These are phyloP conservation scores for Acanthaster planci DNA, from an alignment of 35 echinoderm and acorn worm species.

Conservation along the genomic window DNA sequence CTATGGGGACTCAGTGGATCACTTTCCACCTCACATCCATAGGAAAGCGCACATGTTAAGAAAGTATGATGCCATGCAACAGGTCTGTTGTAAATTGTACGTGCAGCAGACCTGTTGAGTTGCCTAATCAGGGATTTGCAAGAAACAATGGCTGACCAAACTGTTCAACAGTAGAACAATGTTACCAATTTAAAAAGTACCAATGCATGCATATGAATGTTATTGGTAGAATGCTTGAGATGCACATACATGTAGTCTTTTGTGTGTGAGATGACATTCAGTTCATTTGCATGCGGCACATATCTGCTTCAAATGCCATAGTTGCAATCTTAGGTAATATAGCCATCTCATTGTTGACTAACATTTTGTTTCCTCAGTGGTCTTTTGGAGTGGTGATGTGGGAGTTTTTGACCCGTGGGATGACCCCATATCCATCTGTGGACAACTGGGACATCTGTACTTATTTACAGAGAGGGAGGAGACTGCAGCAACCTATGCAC, in stretches of 20 bases:
- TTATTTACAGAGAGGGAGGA: conserved; percentile 76
- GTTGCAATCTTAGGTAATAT: neutral
- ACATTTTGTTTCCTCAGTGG: conserved; percentile 61
- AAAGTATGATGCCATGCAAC: neutral
- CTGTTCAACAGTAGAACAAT: too few relatives aligned
- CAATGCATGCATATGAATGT: too few relatives aligned
- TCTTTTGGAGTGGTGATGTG: conserved; percentile 96
- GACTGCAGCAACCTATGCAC: conserved; percentile 74
- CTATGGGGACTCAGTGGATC: too few relatives aligned
- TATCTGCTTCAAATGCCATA: neutral
- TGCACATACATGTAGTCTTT: too few relatives aligned
- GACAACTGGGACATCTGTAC: conserved; percentile 84
- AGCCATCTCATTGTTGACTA: too few relatives aligned
- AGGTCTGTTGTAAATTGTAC: too few relatives aligned
- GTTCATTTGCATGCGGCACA: neutral
- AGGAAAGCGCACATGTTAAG: neutral
- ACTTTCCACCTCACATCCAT: too few relatives aligned
- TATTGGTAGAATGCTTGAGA: too few relatives aligned
- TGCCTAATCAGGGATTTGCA: too few relatives aligned
- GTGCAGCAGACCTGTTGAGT: too few relatives aligned
- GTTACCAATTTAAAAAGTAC: too few relatives aligned
- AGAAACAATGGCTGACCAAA: too few relatives aligned
- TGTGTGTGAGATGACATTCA: neutral
- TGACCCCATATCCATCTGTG: conserved; percentile 77
- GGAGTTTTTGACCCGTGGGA: conserved; percentile 92